Evolutionary conservation across 2,797 vertebrate genomes (phyloP).

Genomic region (Parauchenoglanis ngamensis): DNA sequence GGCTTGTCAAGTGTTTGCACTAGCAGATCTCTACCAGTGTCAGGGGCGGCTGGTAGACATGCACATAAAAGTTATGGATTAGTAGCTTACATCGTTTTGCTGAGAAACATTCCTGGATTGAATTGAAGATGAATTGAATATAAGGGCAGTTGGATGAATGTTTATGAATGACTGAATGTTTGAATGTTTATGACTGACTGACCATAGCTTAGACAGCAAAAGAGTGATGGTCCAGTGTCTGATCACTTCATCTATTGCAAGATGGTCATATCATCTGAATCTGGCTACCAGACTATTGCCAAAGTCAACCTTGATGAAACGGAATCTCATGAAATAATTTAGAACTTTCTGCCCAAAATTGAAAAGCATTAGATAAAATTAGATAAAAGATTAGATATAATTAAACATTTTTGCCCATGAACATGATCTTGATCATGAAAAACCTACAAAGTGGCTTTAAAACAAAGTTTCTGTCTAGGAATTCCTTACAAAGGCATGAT

Average conservation of each 20-base stretch:
- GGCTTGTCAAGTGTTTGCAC: background rate
- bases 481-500: background rate
- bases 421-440: background rate
- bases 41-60: background rate
- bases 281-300: background rate
- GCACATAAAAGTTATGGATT: background rate
- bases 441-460: background rate
- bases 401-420: background rate
- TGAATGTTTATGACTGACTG: background rate
- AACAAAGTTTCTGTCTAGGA: background rate
- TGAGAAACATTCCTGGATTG: constrained; percentile 12
- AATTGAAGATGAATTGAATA: background rate
- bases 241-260: background rate
- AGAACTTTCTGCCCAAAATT: background rate
- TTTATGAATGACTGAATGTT: background rate
- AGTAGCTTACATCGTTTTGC: background rate
- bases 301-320: background rate
- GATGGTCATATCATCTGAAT: background rate
- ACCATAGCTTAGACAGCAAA: background rate
- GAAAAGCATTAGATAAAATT: background rate
- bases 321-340: background rate
- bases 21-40: constrained; percentile 3
- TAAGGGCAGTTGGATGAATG: background rate
- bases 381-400: background rate
- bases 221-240: background rate